Conservation (phyloP, 92 coral and sea anemone genomes). For the Phenganax marumi region DNA sequence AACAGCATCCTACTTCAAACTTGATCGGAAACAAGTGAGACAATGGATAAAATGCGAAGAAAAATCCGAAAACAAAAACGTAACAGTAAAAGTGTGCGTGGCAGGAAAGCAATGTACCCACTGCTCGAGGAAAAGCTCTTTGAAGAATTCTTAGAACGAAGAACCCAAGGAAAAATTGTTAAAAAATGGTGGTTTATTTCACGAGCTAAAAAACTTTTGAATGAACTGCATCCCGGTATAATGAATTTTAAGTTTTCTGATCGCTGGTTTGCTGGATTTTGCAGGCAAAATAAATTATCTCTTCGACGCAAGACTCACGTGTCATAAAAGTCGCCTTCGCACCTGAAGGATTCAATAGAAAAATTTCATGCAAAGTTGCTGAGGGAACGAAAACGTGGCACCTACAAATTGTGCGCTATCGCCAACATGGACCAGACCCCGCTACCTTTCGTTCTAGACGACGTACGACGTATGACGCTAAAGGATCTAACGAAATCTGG, state of each 20-base stretch:
- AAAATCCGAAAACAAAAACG: slow-evolving; percentile 29
- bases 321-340: neutral
- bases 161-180: neutral
- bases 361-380: neutral
- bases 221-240: neutral
- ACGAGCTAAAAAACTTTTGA: neutral
- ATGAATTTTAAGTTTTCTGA: neutral
- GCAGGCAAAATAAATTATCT: neutral
- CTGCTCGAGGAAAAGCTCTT: neutral
- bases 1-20: slow-evolving; percentile 45
- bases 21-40: slow-evolving; percentile 53
- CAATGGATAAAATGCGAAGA: slow-evolving; percentile 44
- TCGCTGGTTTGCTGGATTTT: neutral
- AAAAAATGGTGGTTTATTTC: slow-evolving; percentile 2
- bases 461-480: slow-evolving; percentile 36
- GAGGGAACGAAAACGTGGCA: slow-evolving; percentile 9
- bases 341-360: neutral
- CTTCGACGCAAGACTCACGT: neutral
- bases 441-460: slow-evolving; percentile 39
- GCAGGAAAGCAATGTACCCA: neutral
- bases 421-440: slow-evolving; percentile 45
- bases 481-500: slow-evolving; percentile 41
- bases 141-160: neutral
- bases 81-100: slow-evolving; percentile 18
- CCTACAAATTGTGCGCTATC: slow-evolving; percentile 22